Conservation (phyloP, 2,797 vertebrate genomes). For the Benthosema pterotum region DNA sequence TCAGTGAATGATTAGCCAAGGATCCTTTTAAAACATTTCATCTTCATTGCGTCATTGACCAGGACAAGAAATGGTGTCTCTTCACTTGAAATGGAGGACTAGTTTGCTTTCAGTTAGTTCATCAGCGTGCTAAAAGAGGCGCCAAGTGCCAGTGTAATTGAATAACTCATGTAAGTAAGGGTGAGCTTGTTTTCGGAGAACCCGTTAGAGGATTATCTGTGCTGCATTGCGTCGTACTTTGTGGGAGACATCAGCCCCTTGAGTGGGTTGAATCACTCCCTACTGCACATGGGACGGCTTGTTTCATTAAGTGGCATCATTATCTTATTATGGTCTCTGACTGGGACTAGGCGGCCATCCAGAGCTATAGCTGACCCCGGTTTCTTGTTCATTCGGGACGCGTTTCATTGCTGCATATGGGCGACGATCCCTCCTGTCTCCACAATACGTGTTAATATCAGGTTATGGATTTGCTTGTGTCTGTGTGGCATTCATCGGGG, state of each 20-base stretch:
- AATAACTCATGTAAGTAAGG: slow-evolving; percentile 24
- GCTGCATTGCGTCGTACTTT: slow-evolving; percentile 20
- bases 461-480: slow-evolving; percentile 43
- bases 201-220: slow-evolving; percentile 32
- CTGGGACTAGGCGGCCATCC: slow-evolving; percentile 27
- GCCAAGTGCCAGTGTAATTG: slow-evolving; percentile 19
- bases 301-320: slow-evolving; percentile 49
- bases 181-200: slow-evolving; percentile 13
- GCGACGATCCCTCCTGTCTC: slow-evolving; percentile 19
- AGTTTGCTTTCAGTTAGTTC: slow-evolving; percentile 27
- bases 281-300: slow-evolving; percentile 46
- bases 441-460: slow-evolving; percentile 24
- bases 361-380: slow-evolving; percentile 34
- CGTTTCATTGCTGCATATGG: slow-evolving; percentile 17
- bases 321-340: slow-evolving; percentile 38
- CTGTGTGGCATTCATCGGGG: slow-evolving; percentile 22
- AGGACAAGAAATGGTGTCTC: not conserved
- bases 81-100: slow-evolving; percentile 19
- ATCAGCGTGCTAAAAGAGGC: slow-evolving; percentile 11
- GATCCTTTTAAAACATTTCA: slow-evolving; percentile 5
- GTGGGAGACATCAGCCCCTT: slow-evolving; percentile 18
- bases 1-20: too few species aligned
- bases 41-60: too few species aligned
- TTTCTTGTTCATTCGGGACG: slow-evolving; percentile 24
- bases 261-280: slow-evolving; percentile 20